Evolutionary conservation across 2,797 vertebrate genomes (phyloP).

Genomic region (Ptychobarbus kaznakovi): DNA sequence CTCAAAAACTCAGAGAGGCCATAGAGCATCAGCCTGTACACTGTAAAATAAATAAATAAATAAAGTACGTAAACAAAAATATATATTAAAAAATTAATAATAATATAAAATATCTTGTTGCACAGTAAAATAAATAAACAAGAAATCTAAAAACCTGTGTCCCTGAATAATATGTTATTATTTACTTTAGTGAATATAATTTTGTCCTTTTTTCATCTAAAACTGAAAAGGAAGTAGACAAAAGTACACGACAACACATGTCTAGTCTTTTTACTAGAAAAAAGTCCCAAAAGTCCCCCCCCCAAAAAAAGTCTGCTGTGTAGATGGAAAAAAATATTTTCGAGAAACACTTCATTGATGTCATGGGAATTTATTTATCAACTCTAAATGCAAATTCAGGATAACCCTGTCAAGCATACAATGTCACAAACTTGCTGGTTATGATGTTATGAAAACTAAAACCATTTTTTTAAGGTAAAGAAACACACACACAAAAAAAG

Average conservation of each 20-base stretch:
- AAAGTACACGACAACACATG: too few species aligned
- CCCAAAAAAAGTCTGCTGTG: neutral
- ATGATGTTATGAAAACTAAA: neutral
- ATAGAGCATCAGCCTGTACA: neutral
- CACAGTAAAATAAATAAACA: neutral
- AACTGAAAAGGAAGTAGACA: too few species aligned
- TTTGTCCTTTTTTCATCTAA: neutral
- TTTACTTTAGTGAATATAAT: too few species aligned
- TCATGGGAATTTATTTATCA: neutral
- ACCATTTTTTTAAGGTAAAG: neutral
- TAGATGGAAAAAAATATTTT: neutral
- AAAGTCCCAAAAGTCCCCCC: neutral
- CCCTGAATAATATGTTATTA: too few species aligned
- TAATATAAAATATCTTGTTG: neutral
- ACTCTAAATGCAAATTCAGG: neutral
- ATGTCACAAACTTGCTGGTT: neutral
- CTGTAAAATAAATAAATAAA: neutral
- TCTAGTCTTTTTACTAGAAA: neutral
- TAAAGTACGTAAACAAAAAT: neutral
- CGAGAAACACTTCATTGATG: neutral
- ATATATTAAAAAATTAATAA: neutral
- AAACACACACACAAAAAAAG: neutral
- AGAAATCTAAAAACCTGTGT: too few species aligned
- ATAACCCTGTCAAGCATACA: constrained; percentile 9
- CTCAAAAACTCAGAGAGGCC: neutral